Conservation (phyloP, 1,140 invertebrate genomes). For the Lethrus apterus region DNA sequence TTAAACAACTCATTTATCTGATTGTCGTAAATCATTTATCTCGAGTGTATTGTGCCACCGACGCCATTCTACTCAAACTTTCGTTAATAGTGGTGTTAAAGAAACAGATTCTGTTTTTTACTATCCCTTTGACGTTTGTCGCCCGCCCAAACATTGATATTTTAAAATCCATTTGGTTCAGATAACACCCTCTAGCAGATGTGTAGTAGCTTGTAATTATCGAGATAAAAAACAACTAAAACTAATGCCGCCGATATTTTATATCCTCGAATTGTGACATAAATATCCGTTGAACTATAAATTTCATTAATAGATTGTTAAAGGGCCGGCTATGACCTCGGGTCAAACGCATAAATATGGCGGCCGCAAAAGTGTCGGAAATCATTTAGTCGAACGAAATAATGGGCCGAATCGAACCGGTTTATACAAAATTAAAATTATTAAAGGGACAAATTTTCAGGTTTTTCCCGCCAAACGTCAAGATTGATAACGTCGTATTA, state of each 20-base stretch:
- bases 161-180: constrained; percentile 22
- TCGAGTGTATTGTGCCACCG: too few relatives aligned
- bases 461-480: too few relatives aligned
- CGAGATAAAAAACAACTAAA: constrained; percentile 31
- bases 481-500: too few relatives aligned
- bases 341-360: constrained; percentile 29
- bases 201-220: constrained; percentile 30
- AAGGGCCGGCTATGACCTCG: constrained; percentile 22
- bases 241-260: constrained; percentile 2
- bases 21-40: too few relatives aligned
- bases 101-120: too few relatives aligned
- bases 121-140: constrained; percentile 29
- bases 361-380: constrained; percentile 18
- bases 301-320: constrained; percentile 29
- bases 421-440: constrained; percentile 17
- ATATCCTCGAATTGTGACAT: constrained; percentile 7
- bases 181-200: constrained; percentile 33
- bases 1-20: too few relatives aligned
- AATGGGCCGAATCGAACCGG: constrained; percentile 17
- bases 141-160: constrained; percentile 25
- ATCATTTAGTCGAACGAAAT: constrained; percentile 19
- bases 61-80: too few relatives aligned
- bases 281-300: constrained; percentile 28
- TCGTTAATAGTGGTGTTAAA: too few relatives aligned
- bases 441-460: too few relatives aligned